These are phyloP conservation scores for Mallotus villosus DNA, from an alignment of 2,797 vertebrate species.

Conservation along the genomic window DNA sequence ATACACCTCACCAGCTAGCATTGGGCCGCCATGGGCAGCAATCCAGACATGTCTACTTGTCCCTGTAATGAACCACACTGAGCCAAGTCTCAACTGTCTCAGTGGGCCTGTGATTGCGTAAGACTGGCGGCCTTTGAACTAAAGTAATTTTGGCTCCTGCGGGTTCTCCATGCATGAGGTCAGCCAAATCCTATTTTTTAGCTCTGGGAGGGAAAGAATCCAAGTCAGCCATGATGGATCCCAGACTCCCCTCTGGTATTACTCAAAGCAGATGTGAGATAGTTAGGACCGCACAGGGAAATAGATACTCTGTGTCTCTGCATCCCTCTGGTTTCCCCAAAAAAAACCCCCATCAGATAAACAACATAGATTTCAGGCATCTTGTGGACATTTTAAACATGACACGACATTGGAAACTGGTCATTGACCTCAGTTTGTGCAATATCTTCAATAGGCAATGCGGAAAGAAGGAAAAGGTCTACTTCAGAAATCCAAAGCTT, in stretches of 20 bases:
- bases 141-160: conserved; percentile 34
- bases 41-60: not conserved
- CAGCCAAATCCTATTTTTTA: conserved; percentile 45
- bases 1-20: too few species aligned
- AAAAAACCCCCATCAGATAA: too few species aligned
- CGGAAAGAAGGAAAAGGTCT: conserved; percentile 17
- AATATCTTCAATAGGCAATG: too few species aligned
- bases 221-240: conserved; percentile 23
- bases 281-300: not conserved
- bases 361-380: too few species aligned
- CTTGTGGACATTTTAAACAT: too few species aligned
- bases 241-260: conserved; percentile 23
- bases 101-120: conserved; percentile 29
- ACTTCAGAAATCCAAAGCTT: not conserved
- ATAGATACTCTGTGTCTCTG: too few species aligned
- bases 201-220: conserved; percentile 38
- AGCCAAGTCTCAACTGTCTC: conserved; percentile 4
- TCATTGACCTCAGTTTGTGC: too few species aligned
- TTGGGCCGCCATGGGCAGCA: too few species aligned
- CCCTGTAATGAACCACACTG: not conserved
- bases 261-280: conserved; percentile 5
- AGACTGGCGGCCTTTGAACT: conserved; percentile 38
- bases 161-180: conserved; percentile 33
- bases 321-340: too few species aligned
- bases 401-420: too few species aligned